Conservation (phyloP, 2,113 vertebrate species). For the Pterocles gutturalis region DNA sequence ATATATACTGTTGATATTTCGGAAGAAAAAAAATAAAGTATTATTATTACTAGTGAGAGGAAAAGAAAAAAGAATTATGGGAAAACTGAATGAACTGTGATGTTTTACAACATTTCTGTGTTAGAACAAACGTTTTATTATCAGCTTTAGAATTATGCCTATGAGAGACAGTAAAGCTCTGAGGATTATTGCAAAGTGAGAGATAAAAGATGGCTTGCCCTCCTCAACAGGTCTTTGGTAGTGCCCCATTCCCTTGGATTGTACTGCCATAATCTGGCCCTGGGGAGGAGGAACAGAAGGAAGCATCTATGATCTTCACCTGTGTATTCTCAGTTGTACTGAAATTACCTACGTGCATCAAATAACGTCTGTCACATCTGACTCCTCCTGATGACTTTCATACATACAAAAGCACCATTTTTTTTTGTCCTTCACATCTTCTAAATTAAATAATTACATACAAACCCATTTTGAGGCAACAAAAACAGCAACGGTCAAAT, state of each 20-base stretch:
- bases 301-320: not conserved
- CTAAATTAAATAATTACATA: not conserved
- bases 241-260: not conserved
- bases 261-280: not conserved
- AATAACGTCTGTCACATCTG: not conserved
- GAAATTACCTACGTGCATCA: not conserved
- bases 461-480: not conserved
- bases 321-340: not conserved
- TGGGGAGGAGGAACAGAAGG: not conserved
- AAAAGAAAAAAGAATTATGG: not conserved
- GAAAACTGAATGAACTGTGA: not conserved
- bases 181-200: not conserved
- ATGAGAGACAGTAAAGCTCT: not conserved
- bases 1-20: not conserved
- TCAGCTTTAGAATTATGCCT: not conserved
- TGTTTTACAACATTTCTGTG: not conserved
- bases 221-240: not conserved
- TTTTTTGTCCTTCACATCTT: rapidly evolving
- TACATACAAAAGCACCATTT: not conserved
- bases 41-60: not conserved
- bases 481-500: not conserved
- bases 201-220: not conserved
- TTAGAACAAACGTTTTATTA: not conserved
- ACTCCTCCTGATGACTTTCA: not conserved
- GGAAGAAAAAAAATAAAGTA: not conserved